Evolutionary conservation across 2,888 invertebrate species (phyloP).

Genomic region (Cryptus armator): DNA sequence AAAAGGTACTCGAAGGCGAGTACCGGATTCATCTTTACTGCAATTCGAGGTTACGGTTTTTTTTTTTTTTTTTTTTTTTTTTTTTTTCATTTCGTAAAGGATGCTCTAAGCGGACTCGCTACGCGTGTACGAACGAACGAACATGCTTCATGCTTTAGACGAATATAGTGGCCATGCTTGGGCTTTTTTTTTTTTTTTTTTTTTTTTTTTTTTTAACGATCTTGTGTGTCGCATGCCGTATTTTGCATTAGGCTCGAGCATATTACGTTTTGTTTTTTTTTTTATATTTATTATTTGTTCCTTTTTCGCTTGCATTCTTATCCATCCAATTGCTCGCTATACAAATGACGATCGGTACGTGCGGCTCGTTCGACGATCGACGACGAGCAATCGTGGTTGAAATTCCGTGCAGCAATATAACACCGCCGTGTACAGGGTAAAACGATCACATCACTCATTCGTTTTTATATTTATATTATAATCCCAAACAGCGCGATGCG

Average conservation of each 20-base stretch:
- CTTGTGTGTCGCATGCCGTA: constrained; percentile 66
- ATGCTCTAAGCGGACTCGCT: constrained; percentile 70
- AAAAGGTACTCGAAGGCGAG: constrained; percentile 98
- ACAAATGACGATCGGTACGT: constrained; percentile 25
- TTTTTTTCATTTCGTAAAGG: constrained; percentile 62
- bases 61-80: constrained; percentile 23
- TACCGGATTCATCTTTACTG: constrained; percentile 94
- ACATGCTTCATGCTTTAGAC: constrained; percentile 82
- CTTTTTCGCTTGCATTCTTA: constrained; percentile 35
- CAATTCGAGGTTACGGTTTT: constrained; percentile 80
- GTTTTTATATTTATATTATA: neutral
- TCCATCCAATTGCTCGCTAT: constrained; percentile 46
- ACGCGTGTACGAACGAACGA: constrained; percentile 77
- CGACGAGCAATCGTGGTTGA: constrained; percentile 26
- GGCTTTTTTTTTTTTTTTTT: constrained; percentile 51
- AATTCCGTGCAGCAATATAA: constrained; percentile 44
- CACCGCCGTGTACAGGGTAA: constrained; percentile 15
- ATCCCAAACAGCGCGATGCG: constrained; percentile 9
- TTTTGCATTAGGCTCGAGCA: constrained; percentile 59
- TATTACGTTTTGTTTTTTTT: constrained; percentile 28
- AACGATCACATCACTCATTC: constrained; percentile 26
- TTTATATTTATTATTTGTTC: constrained; percentile 29
- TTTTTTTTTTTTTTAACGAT: constrained; percentile 48
- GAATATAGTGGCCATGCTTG: constrained; percentile 81
- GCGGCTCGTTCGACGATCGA: constrained; percentile 7